These are phyloP conservation scores for Butorides virescens DNA, from an alignment of 2,113 vertebrate genomes.

Conservation along the genomic window DNA sequence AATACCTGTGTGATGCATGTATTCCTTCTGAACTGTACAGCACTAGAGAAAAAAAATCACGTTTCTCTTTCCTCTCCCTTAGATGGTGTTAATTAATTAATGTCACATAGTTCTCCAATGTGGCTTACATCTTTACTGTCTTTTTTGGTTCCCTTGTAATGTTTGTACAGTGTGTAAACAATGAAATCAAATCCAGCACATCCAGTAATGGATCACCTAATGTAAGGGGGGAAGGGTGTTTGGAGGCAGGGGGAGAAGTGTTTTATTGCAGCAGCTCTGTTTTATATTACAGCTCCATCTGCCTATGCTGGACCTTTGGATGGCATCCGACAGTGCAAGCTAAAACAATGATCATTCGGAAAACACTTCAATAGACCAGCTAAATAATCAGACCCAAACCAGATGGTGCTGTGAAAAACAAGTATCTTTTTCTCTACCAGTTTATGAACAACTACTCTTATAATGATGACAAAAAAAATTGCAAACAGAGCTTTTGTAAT, in stretches of 20 bases:
- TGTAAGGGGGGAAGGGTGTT: neutral
- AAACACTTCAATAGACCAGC: neutral
- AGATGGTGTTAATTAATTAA: neutral
- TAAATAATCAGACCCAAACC: neutral
- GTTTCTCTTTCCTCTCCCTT: neutral
- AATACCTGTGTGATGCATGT: neutral
- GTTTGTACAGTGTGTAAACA: neutral
- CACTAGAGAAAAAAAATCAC: neutral
- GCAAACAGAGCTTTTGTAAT: neutral
- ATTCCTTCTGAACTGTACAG: neutral
- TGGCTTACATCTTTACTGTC: neutral
- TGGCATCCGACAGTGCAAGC: neutral
- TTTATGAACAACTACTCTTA: neutral
- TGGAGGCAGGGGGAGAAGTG: neutral
- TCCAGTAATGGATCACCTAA: neutral
- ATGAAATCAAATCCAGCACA: neutral
- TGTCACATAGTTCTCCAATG: neutral
- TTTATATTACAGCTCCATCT: conserved; percentile 13
- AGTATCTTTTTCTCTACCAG: neutral
- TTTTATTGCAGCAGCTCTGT: neutral
- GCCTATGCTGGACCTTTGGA: conserved; percentile 2
- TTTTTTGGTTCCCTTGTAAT: neutral
- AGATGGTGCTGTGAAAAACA: neutral
- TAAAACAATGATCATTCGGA: neutral
- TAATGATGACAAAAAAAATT: neutral